Evolutionary conservation across 1,140 invertebrate species (phyloP).

Genomic region (Nilaparvata lugens): DNA sequence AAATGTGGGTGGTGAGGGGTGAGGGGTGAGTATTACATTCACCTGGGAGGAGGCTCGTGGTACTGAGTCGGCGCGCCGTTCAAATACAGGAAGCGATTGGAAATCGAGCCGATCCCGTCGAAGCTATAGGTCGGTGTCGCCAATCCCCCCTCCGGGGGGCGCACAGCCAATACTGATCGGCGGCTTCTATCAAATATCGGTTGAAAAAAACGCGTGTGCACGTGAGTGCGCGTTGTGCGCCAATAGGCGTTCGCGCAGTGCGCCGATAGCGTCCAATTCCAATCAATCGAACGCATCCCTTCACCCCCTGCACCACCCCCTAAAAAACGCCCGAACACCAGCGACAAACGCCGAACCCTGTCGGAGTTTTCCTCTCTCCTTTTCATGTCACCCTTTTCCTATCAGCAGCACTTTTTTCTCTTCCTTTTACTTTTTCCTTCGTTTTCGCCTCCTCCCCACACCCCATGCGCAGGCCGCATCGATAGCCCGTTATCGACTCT

Average conservation of each 20-base stretch:
- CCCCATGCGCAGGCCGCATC: too few relatives aligned
- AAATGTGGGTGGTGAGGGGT: too few relatives aligned
- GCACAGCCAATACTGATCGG: constrained; percentile 1
- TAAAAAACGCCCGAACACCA: not conserved
- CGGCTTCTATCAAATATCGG: constrained; percentile 2
- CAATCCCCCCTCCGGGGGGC: not conserved
- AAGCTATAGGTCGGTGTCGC: too few relatives aligned
- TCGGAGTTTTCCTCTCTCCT: not conserved
- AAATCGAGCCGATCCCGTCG: not conserved
- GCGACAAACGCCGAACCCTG: not conserved
- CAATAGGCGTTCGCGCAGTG: not conserved
- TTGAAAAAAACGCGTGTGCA: not conserved
- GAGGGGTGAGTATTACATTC: too few relatives aligned
- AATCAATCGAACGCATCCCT: not conserved
- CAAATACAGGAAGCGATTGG: not conserved
- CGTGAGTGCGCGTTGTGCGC: not conserved
- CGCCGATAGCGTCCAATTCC: constrained; percentile 3
- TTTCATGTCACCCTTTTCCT: constrained; percentile 1
- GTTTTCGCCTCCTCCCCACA: not conserved
- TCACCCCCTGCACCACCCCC: not conserved
- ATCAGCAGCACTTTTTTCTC: not conserved
- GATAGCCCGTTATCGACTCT: too few relatives aligned
- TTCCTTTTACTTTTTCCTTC: not conserved
- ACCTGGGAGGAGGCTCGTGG: too few relatives aligned
- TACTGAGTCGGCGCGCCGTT: too few relatives aligned